These are phyloP conservation scores for Sylvia borin DNA, from an alignment of 2,797 vertebrate species.

Conservation along the genomic window DNA sequence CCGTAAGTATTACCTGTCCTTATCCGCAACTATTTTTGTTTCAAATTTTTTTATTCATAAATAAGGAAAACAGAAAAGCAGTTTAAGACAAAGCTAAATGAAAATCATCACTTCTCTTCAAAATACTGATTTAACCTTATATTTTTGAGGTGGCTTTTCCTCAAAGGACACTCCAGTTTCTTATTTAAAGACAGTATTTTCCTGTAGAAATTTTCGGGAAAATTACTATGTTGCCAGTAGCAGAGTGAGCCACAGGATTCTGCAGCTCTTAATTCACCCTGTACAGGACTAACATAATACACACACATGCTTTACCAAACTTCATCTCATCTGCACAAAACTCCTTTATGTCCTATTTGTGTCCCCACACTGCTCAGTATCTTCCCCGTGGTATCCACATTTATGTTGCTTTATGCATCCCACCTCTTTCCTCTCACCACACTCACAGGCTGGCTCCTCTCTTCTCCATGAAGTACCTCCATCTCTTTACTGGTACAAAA, in stretches of 20 bases:
- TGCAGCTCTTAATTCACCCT: background rate
- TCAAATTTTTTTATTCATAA: background rate
- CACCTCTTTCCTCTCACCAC: background rate
- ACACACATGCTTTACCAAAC: no score
- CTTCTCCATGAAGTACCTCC: background rate
- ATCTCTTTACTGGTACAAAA: background rate
- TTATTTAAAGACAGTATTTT: background rate
- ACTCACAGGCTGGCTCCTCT: rapidly evolving
- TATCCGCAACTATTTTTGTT: constrained; percentile 85
- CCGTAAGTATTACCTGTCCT: constrained; percentile 85
- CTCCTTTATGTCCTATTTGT: no score
- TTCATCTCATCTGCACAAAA: no score
- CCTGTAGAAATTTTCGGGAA: background rate
- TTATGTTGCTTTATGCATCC: no score
- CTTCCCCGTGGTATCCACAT: no score
- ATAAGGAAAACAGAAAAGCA: background rate
- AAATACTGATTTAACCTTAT: background rate
- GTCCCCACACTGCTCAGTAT: no score
- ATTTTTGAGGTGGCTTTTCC: background rate
- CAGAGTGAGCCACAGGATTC: background rate
- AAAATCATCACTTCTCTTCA: background rate
- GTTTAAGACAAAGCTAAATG: background rate
- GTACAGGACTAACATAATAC: no score
- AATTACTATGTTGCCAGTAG: background rate
- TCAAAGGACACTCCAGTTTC: background rate